Percentiles rank a stretch among this genome's conserved stretches.
Conservation (phyloP, 2,113 vertebrate genomes). For the Callocephalon fimbriatum region DNA sequence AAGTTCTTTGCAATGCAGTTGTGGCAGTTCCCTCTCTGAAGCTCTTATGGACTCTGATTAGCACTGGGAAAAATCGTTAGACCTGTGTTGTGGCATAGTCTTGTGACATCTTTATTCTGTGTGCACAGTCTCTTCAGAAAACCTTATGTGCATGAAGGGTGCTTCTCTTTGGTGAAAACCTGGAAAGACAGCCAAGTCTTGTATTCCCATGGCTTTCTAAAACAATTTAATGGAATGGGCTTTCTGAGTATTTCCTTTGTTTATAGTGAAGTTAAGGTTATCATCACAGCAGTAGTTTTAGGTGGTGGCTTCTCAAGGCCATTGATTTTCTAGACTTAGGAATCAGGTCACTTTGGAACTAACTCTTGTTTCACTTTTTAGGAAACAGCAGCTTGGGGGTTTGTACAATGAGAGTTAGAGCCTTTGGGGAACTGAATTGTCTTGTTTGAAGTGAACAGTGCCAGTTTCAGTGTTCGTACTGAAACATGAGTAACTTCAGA, state of each 20-base stretch:
- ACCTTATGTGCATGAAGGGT: neutral
- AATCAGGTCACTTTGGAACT: neutral
- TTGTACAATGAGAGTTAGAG: neutral
- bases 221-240: neutral
- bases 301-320: neutral
- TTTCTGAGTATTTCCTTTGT: neutral
- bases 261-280: neutral
- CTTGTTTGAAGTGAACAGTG: neutral
- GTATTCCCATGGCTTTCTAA: neutral
- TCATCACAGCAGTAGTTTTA: neutral
- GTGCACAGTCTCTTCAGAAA: neutral
- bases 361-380: neutral
- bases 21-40: neutral
- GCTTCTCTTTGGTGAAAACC: neutral
- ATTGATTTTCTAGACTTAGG: neutral
- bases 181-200: neutral
- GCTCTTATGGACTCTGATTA: neutral
- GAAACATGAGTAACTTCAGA: neutral
- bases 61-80: rapidly evolving
- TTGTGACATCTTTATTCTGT: neutral
- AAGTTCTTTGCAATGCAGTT: neutral
- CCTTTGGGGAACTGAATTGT: neutral
- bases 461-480: neutral
- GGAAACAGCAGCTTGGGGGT: neutral
- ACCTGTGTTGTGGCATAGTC: neutral